Evolutionary conservation across 2,113 vertebrate species (phyloP).

Genomic region (Tychaedon coryphoeus): DNA sequence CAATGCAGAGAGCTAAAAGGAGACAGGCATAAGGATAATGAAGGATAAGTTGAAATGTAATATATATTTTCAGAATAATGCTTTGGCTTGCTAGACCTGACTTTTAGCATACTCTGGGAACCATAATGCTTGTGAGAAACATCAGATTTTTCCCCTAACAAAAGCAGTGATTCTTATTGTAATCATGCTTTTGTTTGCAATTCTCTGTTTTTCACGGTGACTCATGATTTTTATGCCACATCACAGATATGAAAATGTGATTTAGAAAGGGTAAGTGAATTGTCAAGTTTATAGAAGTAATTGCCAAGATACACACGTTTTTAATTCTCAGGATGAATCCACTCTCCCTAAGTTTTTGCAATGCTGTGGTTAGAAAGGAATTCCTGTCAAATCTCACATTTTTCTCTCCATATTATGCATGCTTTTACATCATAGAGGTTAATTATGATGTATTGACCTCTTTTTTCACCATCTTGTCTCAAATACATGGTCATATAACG

Average conservation of each 20-base stretch:
- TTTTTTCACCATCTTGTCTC: background rate
- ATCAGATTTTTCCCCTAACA: background rate
- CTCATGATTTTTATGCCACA: background rate
- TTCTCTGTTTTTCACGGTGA: background rate
- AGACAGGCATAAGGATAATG: background rate
- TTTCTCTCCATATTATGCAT: background rate
- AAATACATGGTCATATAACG: background rate
- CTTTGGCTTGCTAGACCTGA: background rate
- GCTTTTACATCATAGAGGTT: background rate
- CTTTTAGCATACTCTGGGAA: background rate
- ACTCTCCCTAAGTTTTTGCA: background rate
- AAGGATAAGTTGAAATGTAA: constrained; percentile 9
- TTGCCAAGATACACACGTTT: background rate
- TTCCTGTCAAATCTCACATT: background rate
- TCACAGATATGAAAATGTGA: background rate
- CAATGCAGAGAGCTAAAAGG: constrained; percentile 1
- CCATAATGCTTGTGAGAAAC: background rate
- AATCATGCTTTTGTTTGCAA: background rate
- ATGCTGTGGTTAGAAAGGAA: background rate
- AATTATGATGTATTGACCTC: background rate
- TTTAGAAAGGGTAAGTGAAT: background rate
- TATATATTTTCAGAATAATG: constrained; percentile 29
- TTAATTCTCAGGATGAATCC: background rate
- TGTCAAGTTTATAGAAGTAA: background rate
- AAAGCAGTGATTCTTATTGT: background rate